A percentile compares a stretch with the other conserved stretches of the same genome.
phyloP scores from a whole-genome alignment of 1,140 invertebrate genomes.

The Dreissena rostriformis region DNA sequence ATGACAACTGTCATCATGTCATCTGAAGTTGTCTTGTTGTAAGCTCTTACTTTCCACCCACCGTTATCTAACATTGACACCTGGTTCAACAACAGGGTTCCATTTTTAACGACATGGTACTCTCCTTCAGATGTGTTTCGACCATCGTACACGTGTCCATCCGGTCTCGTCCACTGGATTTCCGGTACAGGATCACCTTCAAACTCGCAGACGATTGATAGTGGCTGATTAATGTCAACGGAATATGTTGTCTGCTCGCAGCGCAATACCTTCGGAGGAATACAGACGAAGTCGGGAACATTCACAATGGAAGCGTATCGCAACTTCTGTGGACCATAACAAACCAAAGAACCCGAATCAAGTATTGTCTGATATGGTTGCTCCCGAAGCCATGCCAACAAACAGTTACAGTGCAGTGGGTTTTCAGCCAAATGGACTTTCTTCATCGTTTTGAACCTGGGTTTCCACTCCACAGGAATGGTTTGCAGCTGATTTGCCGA shows the following conservation, averaged over 20 bases:
- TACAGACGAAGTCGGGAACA: slow-evolving; percentile 49
- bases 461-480: slow-evolving; percentile 31
- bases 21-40: slow-evolving; percentile 37
- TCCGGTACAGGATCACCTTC: slow-evolving; percentile 56
- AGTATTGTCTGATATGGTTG: slow-evolving; percentile 8
- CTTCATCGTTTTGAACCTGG: slow-evolving; percentile 41
- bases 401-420: slow-evolving; percentile 53
- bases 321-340: slow-evolving; percentile 34
- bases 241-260: slow-evolving; percentile 34
- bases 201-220: slow-evolving; percentile 37
- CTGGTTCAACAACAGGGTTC: slow-evolving; percentile 20
- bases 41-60: slow-evolving; percentile 36
- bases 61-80: slow-evolving; percentile 35
- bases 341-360: slow-evolving; percentile 29
- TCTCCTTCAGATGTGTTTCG: slow-evolving; percentile 11
- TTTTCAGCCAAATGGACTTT: slow-evolving; percentile 31
- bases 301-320: slow-evolving; percentile 42
- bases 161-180: slow-evolving; percentile 41
- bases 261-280: slow-evolving; percentile 45
- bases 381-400: slow-evolving; percentile 45
- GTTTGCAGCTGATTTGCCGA: slow-evolving; percentile 26
- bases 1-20: slow-evolving; percentile 20
- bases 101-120: slow-evolving; percentile 38
- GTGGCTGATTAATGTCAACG: slow-evolving; percentile 15
- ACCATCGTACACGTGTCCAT: slow-evolving; percentile 35